These are phyloP conservation scores for Panulirus ornatus DNA, from an alignment of 1,140 invertebrate genomes.

Conservation along the genomic window DNA sequence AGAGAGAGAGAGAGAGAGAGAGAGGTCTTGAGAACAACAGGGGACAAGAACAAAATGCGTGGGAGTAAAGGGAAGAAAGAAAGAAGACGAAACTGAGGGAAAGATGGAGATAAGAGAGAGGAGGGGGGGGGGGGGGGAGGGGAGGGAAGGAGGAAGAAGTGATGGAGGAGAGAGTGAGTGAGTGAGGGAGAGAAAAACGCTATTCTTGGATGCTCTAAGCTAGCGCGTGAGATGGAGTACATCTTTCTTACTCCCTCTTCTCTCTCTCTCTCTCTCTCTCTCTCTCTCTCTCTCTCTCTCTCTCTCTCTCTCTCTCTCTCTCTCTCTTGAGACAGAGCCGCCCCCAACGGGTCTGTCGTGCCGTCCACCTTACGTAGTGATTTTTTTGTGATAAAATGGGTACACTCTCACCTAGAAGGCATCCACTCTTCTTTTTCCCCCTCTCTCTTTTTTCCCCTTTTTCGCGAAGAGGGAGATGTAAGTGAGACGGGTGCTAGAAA, in stretches of 20 bases:
- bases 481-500: too few species aligned
- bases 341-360: too few species aligned
- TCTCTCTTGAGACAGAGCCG: too few species aligned
- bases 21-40: neutral
- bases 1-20: neutral
- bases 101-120: neutral
- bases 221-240: neutral
- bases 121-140: neutral
- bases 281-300: neutral
- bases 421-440: too few species aligned
- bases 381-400: too few species aligned
- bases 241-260: neutral
- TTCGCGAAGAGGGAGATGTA: too few species aligned
- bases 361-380: too few species aligned
- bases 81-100: neutral
- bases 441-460: too few species aligned
- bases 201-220: too few species aligned
- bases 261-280: neutral
- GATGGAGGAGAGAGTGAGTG: neutral
- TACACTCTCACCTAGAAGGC: too few species aligned
- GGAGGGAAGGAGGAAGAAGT: neutral
- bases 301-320: neutral
- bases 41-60: too few species aligned
- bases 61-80: neutral
- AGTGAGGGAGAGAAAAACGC: neutral